A percentile compares a stretch with the other conserved stretches of the same genome.
These are phyloP conservation scores for Mesorhabditis sp. DNA, from an alignment of 2,888 invertebrate species.

Conservation along the genomic window DNA sequence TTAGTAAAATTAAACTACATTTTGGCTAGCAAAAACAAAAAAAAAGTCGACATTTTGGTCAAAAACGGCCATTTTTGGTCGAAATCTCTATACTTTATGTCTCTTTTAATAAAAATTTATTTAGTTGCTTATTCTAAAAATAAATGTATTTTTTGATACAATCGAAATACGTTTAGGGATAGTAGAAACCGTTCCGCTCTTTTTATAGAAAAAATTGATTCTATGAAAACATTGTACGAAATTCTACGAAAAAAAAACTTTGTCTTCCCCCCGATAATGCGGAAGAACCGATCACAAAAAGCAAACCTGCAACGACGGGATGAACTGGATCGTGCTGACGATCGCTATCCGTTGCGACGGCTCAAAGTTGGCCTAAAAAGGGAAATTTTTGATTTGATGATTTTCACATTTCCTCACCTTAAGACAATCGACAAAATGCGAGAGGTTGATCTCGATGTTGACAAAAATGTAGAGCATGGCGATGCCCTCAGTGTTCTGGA, in stretches of 20 bases:
- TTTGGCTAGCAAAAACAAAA: no score
- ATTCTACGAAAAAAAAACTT: background rate
- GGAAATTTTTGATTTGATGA: background rate
- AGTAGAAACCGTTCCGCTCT: no score
- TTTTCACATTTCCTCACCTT: slow-evolving; percentile 64
- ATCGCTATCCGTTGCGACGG: slow-evolving; percentile 68
- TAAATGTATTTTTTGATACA: no score
- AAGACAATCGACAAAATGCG: slow-evolving; percentile 86
- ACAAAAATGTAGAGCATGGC: slow-evolving; percentile 96
- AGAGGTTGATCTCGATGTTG: slow-evolving; percentile 89
- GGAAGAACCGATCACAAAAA: background rate
- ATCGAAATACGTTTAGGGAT: no score
- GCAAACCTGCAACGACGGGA: slow-evolving; percentile 81
- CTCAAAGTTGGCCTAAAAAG: slow-evolving; percentile 14
- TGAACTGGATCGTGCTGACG: slow-evolving; percentile 96
- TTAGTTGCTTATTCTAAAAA: no score
- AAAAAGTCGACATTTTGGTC: no score
- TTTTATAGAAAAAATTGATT: background rate
- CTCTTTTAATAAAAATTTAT: no score
- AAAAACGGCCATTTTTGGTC: no score
- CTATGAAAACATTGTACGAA: background rate
- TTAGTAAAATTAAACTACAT: no score
- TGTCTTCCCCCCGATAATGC: background rate
- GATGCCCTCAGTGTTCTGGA: slow-evolving; percentile 66
- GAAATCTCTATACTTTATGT: no score